phyloP scores from a whole-genome alignment of 1,140 invertebrate genomes.

The Lysiphlebus fabarum region DNA sequence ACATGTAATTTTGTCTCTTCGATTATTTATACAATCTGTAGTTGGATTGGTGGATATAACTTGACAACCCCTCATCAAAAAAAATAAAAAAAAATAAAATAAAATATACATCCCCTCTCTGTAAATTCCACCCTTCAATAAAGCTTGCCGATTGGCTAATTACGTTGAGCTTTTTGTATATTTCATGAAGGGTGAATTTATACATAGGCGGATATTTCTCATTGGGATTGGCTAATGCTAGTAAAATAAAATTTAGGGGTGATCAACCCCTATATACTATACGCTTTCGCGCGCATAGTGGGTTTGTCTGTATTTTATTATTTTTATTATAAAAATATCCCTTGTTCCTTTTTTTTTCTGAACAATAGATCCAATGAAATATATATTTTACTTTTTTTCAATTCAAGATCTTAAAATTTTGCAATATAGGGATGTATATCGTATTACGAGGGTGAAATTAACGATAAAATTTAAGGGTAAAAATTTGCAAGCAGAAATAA shows the following conservation, averaged over 20 bases:
- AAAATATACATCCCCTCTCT: too few relatives aligned
- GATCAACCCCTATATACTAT: slow-evolving; percentile 13
- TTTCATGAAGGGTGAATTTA: slow-evolving; percentile 27
- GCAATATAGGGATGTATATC: slow-evolving; percentile 19
- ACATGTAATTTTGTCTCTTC: too few relatives aligned
- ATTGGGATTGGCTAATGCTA: slow-evolving; percentile 35
- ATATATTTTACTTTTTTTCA: background rate
- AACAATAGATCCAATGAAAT: too few relatives aligned
- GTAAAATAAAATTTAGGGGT: slow-evolving; percentile 16
- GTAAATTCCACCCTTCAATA: too few relatives aligned
- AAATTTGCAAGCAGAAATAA: slow-evolving; percentile 10
- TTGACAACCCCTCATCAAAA: too few relatives aligned
- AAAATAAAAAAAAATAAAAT: too few relatives aligned
- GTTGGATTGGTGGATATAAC: too few relatives aligned
- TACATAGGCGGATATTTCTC: slow-evolving; percentile 43
- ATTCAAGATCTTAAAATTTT: slow-evolving; percentile 19
- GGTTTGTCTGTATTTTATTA: slow-evolving; percentile 5
- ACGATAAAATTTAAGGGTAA: slow-evolving; percentile 4
- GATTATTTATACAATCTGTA: too few relatives aligned
- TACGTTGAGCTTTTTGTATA: background rate
- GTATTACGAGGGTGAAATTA: slow-evolving; percentile 11
- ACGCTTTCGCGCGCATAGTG: slow-evolving; percentile 19
- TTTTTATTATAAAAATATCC: background rate
- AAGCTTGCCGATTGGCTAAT: slow-evolving; percentile 20
- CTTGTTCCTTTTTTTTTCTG: slow-evolving; percentile 7